Base-by-base conservation (phyloP, 2,797 vertebrate genomes). In the Premnoplex brunnescens region DNA sequence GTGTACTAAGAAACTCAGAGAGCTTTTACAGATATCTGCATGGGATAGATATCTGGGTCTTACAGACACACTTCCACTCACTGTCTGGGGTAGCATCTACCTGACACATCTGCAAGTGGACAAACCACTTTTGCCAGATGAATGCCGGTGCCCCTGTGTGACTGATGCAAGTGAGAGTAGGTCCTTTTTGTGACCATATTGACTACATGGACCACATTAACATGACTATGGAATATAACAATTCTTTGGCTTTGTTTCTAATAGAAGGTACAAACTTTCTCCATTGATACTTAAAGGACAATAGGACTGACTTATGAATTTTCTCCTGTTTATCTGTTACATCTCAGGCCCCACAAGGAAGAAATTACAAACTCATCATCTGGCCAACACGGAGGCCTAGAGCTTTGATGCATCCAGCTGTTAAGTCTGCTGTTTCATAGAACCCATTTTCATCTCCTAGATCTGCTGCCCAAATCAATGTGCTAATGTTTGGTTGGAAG, bases 351-450 rank as follows among this genome's bases (percentile, higher is more conserved):
- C 49, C 68, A 92, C 22, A 63, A 81, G 83, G 91, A 96, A 96
- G 91, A 96, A 97, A 97, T 95, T 95, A 96, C 97, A 97, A 96
- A 66, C 92, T 91, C 94, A 96, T 97, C 92, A 96, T n/a, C 56
- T 95, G 93, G 86, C 44, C 96, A 96, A 94, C 88, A 59, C 95
- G 95, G 89, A 93, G 51, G 77, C 66, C 91, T 5, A 9, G 54
- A 71, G 58, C 37, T 91, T 95, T 72, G 74, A 88, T 79, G 51
- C 51, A 93, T 96, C 95, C 94, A 92, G 93, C 92, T 96, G 88
- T 89, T 96, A 95, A 91, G 68, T 88, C 85, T 83, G 58, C 37
- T 89, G 88, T 73, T 97, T 72, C 85, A 43, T 14, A 92, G 58
- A 82, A 69, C n/a, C 12, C 58, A 75, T 54, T 88, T 97, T 85